Base-by-base conservation (phyloP, 2,113 vertebrate species). In the Panthera tigris region DNA sequence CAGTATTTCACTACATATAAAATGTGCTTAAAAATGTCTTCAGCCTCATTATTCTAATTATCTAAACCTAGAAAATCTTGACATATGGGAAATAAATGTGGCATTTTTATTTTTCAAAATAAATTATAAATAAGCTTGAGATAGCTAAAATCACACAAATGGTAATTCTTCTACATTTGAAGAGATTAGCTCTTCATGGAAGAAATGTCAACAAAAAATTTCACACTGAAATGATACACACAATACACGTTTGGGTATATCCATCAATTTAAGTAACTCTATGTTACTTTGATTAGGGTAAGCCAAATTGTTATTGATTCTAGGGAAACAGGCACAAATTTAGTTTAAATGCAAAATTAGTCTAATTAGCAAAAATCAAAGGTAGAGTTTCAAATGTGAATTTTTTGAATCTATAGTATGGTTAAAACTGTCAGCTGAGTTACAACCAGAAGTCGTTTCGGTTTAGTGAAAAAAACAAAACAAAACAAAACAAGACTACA, bases 1-100 rank as follows among this genome's bases (percentile, higher is more conserved):
- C 98, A 98, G 98, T 98, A 98, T 97, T 97, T 97, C 97, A 96
- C 97, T 95, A 98, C 95, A 97, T 96, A 98, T 96, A 97, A 98
- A 98, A 99, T 98, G 98, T 97, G 98, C 95, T 97, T 97, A 80
- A 98, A 97, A 98, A 98, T 97, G 87, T 96, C 97, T 96, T 98
- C 89, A 97, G 95, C 94, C 97, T 97, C 98, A 97, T 88, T 98
- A 98, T 98, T 98, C 98, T 98, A 98, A 99, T 98, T 97, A 98
- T 96, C 93, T 97, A 98, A 95, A 97, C 92, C 97, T 97, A 98
- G 90, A 97, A 98, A 98, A 97, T 97, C 92, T 98, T 63, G 95
- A 97, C 97, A 98, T 98, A 97, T 98, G 97, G 94, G 98, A 96
- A 98, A 98, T 97, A 98, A 98, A 97, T 91, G 97, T 81, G 95